Base-by-base conservation (phyloP, 2,888 invertebrate genomes). In the Patella pellucida region DNA sequence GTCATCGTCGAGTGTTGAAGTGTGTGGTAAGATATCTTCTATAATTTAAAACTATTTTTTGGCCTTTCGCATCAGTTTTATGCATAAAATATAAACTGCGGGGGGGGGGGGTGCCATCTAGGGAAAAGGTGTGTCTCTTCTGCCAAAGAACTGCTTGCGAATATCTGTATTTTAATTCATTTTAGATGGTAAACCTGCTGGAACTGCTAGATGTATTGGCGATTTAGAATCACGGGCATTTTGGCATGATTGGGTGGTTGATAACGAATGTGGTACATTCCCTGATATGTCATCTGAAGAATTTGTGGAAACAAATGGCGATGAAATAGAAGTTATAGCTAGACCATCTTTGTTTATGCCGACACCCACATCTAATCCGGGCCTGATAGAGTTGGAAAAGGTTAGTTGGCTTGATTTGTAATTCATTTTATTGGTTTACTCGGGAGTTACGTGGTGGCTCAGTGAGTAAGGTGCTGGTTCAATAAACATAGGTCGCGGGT, bases 121-220 rank as follows among this genome's bases (percentile, higher is more conserved):
- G 7, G 41, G 41, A 41, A 41, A 41, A 7, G 41, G 1, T 41
- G 0, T 41, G 41, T 41, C 7, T 7, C 41, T 9, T 41, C 41
- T 41, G 41, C 0, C 7, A 41, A 41, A 14, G 23, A 27, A 3
- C 15, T n/a, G 23, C 19, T 68, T 15, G 0, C 19, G 27, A 27
- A 5, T 68, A 9, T 41, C 9, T 41, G 9, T 41, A 41, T 41
- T 41, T 11, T n/a, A 19, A 50, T 69, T 23, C 0, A 31, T 69
- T 56, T 14, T 72, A 79, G 72, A 77, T 77, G 79, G 75, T 14
- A 70, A 68, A 15, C 80, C 81, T 31, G 78, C 79, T 11, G 86
- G 85, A 11, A 78, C 76, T n/a, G 87, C 87, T 3, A 78, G 77
- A 31, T 87, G 87, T 75, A 77, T 79, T 23, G 87, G 87, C 2